phyloP scores from a whole-genome alignment of 2,113 vertebrate species.

The Brachypodius melanocephalos region DNA sequence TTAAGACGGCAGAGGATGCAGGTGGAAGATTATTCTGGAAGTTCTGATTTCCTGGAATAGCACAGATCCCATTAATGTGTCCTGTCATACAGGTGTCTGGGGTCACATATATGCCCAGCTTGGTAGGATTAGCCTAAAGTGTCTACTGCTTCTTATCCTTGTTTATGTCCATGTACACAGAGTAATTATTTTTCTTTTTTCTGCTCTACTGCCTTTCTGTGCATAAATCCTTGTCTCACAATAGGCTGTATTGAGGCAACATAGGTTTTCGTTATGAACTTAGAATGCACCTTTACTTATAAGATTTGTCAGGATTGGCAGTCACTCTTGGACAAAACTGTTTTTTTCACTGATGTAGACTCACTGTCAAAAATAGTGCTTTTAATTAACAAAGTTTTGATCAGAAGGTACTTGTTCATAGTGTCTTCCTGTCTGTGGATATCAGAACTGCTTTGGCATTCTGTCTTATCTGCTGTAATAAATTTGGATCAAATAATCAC shows the following conservation, averaged over 20 bases:
- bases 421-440: neutral
- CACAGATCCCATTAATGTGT: neutral
- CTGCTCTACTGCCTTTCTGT: neutral
- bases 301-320: neutral
- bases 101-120: neutral
- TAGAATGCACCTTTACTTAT: conserved; percentile 6
- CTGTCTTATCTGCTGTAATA: neutral
- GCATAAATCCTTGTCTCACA: conserved; percentile 22
- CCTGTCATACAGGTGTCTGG: neutral
- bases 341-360: conserved; percentile 41
- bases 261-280: conserved; percentile 23
- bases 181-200: neutral
- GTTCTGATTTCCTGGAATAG: neutral
- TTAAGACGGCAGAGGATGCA: neutral
- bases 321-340: conserved; percentile 6
- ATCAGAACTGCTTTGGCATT: neutral
- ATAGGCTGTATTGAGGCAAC: neutral
- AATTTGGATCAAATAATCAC: conserved; percentile 17
- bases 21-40: neutral
- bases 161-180: neutral
- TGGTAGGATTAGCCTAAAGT: neutral
- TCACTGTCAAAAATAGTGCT: neutral
- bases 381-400: conserved; percentile 50
- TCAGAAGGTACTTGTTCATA: neutral
- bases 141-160: neutral